Evolutionary conservation across 2,113 vertebrate genomes (phyloP).

Genomic region (Tetrao urogallus): DNA sequence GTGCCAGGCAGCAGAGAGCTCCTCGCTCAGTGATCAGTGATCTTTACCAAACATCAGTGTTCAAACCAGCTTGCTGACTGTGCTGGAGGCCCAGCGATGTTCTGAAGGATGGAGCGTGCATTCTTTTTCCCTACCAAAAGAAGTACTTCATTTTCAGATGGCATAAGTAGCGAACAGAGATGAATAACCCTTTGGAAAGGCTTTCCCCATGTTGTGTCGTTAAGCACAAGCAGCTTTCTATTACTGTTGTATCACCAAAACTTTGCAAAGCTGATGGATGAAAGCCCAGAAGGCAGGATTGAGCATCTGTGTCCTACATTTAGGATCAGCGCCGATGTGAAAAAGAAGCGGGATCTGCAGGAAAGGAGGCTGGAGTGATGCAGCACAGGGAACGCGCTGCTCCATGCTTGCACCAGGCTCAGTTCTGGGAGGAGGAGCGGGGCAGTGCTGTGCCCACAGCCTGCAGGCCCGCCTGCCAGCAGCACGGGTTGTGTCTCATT

Average conservation of each 20-base stretch:
- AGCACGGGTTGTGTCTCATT: background rate
- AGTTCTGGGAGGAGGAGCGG: background rate
- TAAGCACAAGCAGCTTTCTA: background rate
- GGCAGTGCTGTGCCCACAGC: background rate
- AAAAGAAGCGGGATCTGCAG: conserved; percentile 18
- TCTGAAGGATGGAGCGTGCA: background rate
- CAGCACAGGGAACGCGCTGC: background rate
- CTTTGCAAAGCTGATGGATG: background rate
- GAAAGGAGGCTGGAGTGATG: background rate
- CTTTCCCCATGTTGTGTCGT: background rate
- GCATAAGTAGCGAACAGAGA: background rate
- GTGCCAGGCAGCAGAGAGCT: rapidly evolving
- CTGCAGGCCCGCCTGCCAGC: rapidly evolving
- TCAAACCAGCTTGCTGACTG: background rate
- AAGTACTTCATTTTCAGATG: background rate
- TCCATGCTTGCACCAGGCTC: background rate
- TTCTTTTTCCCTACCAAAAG: background rate
- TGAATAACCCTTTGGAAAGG: rapidly evolving
- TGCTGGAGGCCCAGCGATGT: background rate
- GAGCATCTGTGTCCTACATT: background rate
- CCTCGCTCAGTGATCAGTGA: background rate
- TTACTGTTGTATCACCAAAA: background rate
- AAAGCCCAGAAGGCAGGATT: conserved; percentile 46
- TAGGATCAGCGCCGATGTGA: background rate
- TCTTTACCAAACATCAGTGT: background rate